A percentile compares a stretch with the other conserved stretches of the same genome.
Evolutionary conservation across 1,140 invertebrate species (phyloP).

Genomic region (Cheumatopsyche charites): DNA sequence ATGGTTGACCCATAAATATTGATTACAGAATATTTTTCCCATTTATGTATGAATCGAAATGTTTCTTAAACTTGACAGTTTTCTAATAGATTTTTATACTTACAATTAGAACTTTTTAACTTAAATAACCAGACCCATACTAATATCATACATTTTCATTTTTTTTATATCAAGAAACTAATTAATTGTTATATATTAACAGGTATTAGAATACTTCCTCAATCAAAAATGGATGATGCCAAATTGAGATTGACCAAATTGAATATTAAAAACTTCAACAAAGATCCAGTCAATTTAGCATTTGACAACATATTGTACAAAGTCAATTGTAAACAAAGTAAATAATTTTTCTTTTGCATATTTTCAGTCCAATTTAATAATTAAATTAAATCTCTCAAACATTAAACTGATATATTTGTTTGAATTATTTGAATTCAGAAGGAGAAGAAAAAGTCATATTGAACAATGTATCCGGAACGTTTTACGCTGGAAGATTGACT

Average conservation of each 20-base stretch:
- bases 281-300: slow-evolving; percentile 33
- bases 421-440: slow-evolving; percentile 35
- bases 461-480: slow-evolving; percentile 70
- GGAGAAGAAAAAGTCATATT: slow-evolving; percentile 63
- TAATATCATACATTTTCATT: not conserved
- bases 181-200: too few species aligned
- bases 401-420: not conserved
- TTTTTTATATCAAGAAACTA: too few species aligned
- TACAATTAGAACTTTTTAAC: too few species aligned
- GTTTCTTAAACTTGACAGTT: not conserved
- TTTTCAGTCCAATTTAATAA: not conserved
- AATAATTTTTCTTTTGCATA: slow-evolving; percentile 2
- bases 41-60: not conserved
- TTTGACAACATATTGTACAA: slow-evolving; percentile 39
- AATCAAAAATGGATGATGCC: slow-evolving; percentile 39
- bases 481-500: slow-evolving; percentile 72
- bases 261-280: slow-evolving; percentile 35
- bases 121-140: too few species aligned
- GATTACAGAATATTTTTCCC: not conserved
- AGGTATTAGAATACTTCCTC: too few species aligned
- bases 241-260: slow-evolving; percentile 8
- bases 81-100: too few species aligned
- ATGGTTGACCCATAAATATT: slow-evolving; percentile 14
- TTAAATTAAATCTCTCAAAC: not conserved
- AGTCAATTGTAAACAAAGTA: slow-evolving; percentile 36